Evolutionary conservation across 2,113 vertebrate species (phyloP), one percentile per base, ranked within the genome.

Genomic region (Tursiops truncatus): DNA sequence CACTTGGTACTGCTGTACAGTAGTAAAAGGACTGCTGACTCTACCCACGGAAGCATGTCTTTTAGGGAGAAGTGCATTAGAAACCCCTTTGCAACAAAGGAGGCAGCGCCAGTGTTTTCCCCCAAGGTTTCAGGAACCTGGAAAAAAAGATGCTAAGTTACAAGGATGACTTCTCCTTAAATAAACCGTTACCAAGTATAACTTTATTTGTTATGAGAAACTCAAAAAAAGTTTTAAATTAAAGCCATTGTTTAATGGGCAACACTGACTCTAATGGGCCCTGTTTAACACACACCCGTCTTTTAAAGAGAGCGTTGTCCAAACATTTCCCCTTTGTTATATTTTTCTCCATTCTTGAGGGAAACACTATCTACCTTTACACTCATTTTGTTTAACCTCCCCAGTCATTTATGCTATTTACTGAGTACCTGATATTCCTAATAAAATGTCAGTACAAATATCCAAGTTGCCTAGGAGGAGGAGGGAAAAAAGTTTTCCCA

Each of bases 391-490:
- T 95, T 96, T 98, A 96, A 70, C 17, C 89, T 68, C 96, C 95
- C 92, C 70, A 56, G 77, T 95, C 79, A 96, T 86, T 86, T 53
- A 50, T 36, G 60, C 56, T 93, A 83, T 91, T 96, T 96, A 89
- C 62, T 28, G 23, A 96, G 80, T 85, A 97, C 83, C 89, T 47
- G 97, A 12, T 62, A 97, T 90, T 93, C 97, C 77, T 38, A 96
- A 97, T 94, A 96, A 98, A 98, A 97, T 4, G 70, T 70, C 50
- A 94, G 87, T 63, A n/a, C 44, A 97, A 97, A 96, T 95, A 98
- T 84, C 83, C 96, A 96, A 60, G 62, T 96, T 86, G 33, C 97
- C 71, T 23, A 96, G 95, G 70, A 53, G 82, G 63, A 25, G 60
- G 50, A 91, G 81, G 73, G 85, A 80, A 82, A 47, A 76, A 79